These are phyloP conservation scores for Tetragnatha versicolor DNA, from an alignment of 1,140 invertebrate genomes.

Conservation along the genomic window DNA sequence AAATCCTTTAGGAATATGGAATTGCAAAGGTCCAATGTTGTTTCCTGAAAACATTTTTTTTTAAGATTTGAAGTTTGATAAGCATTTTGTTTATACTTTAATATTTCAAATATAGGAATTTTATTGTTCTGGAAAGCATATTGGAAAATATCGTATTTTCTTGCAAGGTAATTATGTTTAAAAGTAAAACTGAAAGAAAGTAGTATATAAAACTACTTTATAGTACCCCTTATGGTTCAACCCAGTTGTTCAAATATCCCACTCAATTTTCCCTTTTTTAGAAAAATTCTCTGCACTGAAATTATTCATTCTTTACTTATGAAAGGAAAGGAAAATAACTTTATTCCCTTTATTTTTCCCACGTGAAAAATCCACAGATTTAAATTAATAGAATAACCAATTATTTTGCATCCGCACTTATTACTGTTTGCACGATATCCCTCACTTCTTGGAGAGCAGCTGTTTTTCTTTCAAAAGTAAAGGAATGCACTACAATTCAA, in stretches of 20 bases:
- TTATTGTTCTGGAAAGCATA: not conserved
- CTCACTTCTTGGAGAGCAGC: too few species aligned
- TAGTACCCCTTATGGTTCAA: not conserved
- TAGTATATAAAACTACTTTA: not conserved
- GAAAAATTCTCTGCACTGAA: too few species aligned
- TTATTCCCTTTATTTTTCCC: not conserved
- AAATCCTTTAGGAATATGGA: not conserved
- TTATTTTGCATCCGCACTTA: too few species aligned
- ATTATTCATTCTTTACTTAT: not conserved
- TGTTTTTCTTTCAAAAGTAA: too few species aligned
- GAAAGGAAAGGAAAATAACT: not conserved
- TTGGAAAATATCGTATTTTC: not conserved
- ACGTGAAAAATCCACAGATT: not conserved
- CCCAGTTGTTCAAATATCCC: not conserved
- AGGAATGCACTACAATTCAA: not conserved
- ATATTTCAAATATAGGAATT: not conserved
- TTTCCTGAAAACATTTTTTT: not conserved
- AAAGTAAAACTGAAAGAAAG: not conserved
- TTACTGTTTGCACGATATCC: too few species aligned
- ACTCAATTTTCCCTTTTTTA: not conserved
- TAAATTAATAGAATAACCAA: not conserved
- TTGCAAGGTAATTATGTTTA: not conserved
- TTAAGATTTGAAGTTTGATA: not conserved
- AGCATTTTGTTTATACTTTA: too few species aligned
- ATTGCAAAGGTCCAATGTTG: not conserved